Evolutionary conservation across 2,797 vertebrate genomes (phyloP).

Genomic region (Graptemys geographica): DNA sequence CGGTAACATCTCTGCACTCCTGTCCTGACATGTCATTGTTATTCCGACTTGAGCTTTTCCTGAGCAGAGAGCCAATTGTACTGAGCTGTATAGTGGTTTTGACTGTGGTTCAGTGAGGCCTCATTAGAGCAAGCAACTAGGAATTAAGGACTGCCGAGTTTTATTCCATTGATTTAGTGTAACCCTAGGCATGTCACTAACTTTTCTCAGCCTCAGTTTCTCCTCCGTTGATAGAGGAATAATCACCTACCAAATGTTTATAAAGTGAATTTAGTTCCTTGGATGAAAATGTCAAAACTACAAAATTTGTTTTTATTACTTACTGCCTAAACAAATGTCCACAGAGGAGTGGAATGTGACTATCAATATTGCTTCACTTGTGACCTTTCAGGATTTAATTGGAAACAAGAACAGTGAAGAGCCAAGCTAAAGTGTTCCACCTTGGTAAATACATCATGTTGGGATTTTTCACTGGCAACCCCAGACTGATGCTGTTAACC

Average conservation of each 20-base stretch:
- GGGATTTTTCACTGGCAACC: not conserved
- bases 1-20: not conserved
- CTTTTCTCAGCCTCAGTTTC: constrained; percentile 67
- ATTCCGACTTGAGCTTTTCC: not conserved
- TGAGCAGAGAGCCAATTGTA: not conserved
- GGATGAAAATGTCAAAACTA: not conserved
- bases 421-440: not conserved
- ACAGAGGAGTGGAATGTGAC: not conserved
- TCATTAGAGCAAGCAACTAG: not conserved
- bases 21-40: not conserved
- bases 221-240: constrained; percentile 64
- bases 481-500: not conserved
- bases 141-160: not conserved
- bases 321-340: constrained; percentile 65
- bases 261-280: not conserved
- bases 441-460: not conserved
- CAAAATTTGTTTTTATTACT: not conserved
- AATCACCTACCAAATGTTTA: not conserved
- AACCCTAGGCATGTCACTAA: constrained; percentile 48
- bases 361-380: not conserved
- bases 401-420: constrained; percentile 6
- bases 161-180: constrained; percentile 60
- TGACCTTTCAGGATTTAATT: constrained; percentile 6
- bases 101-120: not conserved
- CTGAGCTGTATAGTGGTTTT: not conserved